Base-by-base conservation (phyloP, 2,888 invertebrate species). In the Protonemura montana region DNA sequence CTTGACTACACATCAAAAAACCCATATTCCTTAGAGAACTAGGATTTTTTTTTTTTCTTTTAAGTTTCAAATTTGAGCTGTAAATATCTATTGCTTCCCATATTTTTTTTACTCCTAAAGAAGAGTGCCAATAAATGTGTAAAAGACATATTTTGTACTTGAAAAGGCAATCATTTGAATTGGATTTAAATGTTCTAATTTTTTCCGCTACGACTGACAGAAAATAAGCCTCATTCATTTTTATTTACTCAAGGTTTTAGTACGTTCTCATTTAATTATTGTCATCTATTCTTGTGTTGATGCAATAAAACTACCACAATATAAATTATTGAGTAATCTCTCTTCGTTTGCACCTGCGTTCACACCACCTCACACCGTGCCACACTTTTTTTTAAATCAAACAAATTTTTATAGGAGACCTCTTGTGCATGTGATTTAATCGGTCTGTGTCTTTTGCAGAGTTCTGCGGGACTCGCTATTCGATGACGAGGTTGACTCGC, bases 1-100 rank as follows among this genome's bases (percentile, higher is more conserved):
- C 59, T 59, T 86, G 81, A 86, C 85, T 16, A 59, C 29, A n/a
- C 86, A 86, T 59, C 41, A 42, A n/a, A 86, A 85, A 29, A 85
- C 16, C 76, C 86, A 85, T 27, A 41, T 42, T 25, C 28, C 78
- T 10, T 78, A n/a, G 78, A 78, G 21, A 59, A 59, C 13, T 16
- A 59, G 7, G 2, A 59, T 13, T 59, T 59, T 21, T 59, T 1
- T 59, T 59, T 10, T 21, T 13, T 10, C 13, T 59, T 3, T 13
- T 21, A 59, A 13, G 59, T 59, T 7, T 2, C 59, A 21, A 21
- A 16, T 59, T 59, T n/a, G n/a, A n/a, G n/a, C n/a, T n/a, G n/a
- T n/a, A n/a, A 35, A 35, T 35, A 6, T 35, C 35, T 35, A 10
- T 10, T 35, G 35, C 3, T 35, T 35, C n/a, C n/a, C n/a, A n/a